phyloP scores from a whole-genome alignment of 1,140 invertebrate genomes.

The Diachasma alloeum region DNA sequence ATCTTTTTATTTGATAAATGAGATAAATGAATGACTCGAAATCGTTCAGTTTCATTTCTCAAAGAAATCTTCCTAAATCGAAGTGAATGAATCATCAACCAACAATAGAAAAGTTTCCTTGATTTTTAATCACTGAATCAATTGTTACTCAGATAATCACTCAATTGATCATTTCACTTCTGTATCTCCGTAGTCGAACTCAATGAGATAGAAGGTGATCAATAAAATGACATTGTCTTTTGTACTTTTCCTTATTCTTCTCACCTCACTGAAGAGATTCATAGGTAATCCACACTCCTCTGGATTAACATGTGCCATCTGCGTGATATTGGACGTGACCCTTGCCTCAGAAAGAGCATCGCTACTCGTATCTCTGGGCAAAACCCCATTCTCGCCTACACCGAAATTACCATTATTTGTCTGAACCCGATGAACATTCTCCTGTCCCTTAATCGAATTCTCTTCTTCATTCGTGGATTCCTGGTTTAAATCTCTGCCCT shows the following conservation, averaged over 20 bases:
- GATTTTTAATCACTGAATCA: too few relatives aligned
- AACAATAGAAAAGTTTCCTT: too few relatives aligned
- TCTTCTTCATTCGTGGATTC: slow-evolving; percentile 37
- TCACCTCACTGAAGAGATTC: slow-evolving; percentile 84
- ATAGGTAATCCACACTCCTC: slow-evolving; percentile 88
- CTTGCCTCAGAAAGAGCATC: slow-evolving; percentile 70
- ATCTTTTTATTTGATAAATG: too few relatives aligned
- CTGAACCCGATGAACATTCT: slow-evolving; percentile 55
- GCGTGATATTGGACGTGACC: slow-evolving; percentile 62
- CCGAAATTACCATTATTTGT: slow-evolving; percentile 57
- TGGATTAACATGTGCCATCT: slow-evolving; percentile 71
- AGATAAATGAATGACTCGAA: too few relatives aligned
- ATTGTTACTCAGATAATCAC: too few relatives aligned
- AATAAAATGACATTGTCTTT: neutral
- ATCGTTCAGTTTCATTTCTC: too few relatives aligned
- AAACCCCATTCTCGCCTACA: slow-evolving; percentile 61
- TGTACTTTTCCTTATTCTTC: slow-evolving; percentile 26
- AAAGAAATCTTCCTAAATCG: too few relatives aligned
- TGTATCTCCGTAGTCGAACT: too few relatives aligned
- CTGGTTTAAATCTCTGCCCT: slow-evolving; percentile 41
- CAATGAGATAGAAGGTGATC: neutral
- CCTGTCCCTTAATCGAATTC: slow-evolving; percentile 36
- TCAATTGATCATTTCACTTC: too few relatives aligned
- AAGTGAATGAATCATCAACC: too few relatives aligned
- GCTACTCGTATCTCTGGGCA: slow-evolving; percentile 70